Conservation (phyloP, 2,797 vertebrate genomes). For the Thamnophis elegans region DNA sequence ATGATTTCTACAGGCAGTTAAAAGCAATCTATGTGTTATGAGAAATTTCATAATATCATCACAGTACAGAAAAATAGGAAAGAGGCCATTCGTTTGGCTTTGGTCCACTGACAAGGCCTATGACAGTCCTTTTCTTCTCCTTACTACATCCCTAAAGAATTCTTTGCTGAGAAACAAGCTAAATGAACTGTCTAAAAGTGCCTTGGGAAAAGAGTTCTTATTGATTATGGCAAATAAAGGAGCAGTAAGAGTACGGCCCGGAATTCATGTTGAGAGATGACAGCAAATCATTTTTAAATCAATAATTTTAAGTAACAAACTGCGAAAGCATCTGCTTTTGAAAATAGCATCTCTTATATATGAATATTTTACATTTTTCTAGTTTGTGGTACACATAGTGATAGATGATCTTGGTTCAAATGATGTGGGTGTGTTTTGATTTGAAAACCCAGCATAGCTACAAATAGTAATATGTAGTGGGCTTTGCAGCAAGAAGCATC, state of each 20-base stretch:
- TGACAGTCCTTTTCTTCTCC: background rate
- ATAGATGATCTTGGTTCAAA: background rate
- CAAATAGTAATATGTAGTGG: background rate
- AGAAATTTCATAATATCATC: background rate
- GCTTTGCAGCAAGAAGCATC: background rate
- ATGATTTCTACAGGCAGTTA: background rate
- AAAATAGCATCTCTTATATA: constrained; percentile 28
- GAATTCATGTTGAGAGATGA: constrained; percentile 34
- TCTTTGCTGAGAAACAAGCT: constrained; percentile 24
- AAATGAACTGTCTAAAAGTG: constrained; percentile 1
- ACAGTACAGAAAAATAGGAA: background rate
- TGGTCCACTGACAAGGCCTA: background rate
- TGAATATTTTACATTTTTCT: background rate
- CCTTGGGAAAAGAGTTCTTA: constrained; percentile 39
- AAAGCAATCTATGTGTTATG: background rate
- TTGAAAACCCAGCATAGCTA: background rate
- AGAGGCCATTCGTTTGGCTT: background rate
- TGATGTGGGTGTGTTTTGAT: accelerated
- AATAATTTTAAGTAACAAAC: constrained; percentile 50
- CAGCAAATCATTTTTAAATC: constrained; percentile 58
- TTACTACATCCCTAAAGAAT: constrained; percentile 5
- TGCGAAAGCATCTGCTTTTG: constrained; percentile 43
- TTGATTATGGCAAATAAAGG: constrained; percentile 41
- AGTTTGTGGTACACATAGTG: background rate
- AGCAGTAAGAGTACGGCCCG: background rate